phyloP scores from a whole-genome alignment of 2,797 vertebrate genomes.

The Brachyrhaphis roseni region DNA sequence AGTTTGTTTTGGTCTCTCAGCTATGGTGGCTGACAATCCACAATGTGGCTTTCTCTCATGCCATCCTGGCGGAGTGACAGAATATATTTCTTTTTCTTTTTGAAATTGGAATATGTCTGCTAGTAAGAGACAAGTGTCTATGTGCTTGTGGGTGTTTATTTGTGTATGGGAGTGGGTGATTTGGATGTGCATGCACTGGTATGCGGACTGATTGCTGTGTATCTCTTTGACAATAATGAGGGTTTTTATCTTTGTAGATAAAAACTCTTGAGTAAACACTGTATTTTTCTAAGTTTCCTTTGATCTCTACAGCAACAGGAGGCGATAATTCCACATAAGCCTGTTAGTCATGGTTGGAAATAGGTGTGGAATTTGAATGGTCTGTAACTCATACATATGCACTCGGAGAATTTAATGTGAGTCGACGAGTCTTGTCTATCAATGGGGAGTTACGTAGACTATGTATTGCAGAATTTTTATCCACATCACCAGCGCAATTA shows the following conservation, averaged over 20 bases:
- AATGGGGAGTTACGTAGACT: neutral
- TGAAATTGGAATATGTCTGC: conserved; percentile 25
- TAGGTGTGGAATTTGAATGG: conserved; percentile 74
- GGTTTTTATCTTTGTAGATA: conserved; percentile 61
- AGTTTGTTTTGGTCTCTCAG: conserved; percentile 68
- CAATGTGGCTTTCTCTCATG: conserved; percentile 73
- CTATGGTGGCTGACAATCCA: conserved; percentile 70
- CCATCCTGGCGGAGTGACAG: conserved; percentile 43
- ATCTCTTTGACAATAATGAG: conserved; percentile 55
- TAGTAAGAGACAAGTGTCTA: conserved; percentile 11
- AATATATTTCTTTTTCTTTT: conserved; percentile 15
- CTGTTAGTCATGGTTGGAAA: conserved; percentile 71
- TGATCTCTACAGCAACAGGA: conserved; percentile 71
- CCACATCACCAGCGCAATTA: neutral
- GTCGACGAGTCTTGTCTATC: conserved; percentile 31
- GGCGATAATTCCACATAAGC: conserved; percentile 73
- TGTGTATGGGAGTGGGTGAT: conserved; percentile 49
- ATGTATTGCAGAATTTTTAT: neutral
- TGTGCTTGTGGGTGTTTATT: conserved; percentile 29
- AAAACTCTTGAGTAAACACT: conserved; percentile 56
- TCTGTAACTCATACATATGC: conserved; percentile 62
- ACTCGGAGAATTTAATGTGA: conserved; percentile 34
- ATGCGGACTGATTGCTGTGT: conserved; percentile 46
- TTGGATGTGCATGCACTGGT: conserved; percentile 43
- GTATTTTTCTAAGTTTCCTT: conserved; percentile 60